Evolutionary conservation across 2,113 vertebrate species (phyloP).

Genomic region (Psophia crepitans): DNA sequence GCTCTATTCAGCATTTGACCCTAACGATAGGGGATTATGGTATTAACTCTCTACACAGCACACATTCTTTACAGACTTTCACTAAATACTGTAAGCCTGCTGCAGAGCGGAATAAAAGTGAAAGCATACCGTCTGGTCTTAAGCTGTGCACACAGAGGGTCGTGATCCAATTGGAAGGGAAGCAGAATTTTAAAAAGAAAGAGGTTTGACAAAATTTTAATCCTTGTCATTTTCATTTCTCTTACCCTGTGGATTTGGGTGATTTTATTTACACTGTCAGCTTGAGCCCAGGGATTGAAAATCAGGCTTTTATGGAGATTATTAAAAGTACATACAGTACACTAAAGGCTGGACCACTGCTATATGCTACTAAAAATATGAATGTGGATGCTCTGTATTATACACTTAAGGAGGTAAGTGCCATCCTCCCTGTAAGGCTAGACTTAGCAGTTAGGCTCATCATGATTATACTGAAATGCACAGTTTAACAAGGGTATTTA

Average conservation of each 20-base stretch:
- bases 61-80: slow-evolving; percentile 86
- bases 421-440: slow-evolving; percentile 67
- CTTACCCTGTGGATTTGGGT: slow-evolving; percentile 96
- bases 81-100: slow-evolving; percentile 89
- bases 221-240: slow-evolving; percentile 98
- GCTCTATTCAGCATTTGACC: slow-evolving; percentile 84
- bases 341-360: slow-evolving; percentile 74
- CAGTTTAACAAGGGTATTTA: slow-evolving; percentile 63
- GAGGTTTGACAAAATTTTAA: slow-evolving; percentile 90
- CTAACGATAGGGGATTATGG: slow-evolving; percentile 87
- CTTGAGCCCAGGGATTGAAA: slow-evolving; percentile 96
- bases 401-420: slow-evolving; percentile 44
- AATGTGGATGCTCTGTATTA: slow-evolving; percentile 58
- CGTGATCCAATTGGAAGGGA: slow-evolving; percentile 87
- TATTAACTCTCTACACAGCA: slow-evolving; percentile 84
- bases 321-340: slow-evolving; percentile 88
- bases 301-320: slow-evolving; percentile 98
- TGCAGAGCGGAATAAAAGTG: slow-evolving; percentile 84
- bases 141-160: slow-evolving; percentile 85
- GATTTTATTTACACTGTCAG: slow-evolving; percentile 99
- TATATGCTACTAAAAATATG: slow-evolving; percentile 76
- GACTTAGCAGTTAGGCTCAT: slow-evolving; percentile 56
- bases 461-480: background rate
- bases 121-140: slow-evolving; percentile 87
- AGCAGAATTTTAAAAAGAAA: slow-evolving; percentile 87